Evolutionary conservation across 2,113 vertebrate species (phyloP), one percentile per base, ranked within the genome.

Genomic region (Helogale parvula): DNA sequence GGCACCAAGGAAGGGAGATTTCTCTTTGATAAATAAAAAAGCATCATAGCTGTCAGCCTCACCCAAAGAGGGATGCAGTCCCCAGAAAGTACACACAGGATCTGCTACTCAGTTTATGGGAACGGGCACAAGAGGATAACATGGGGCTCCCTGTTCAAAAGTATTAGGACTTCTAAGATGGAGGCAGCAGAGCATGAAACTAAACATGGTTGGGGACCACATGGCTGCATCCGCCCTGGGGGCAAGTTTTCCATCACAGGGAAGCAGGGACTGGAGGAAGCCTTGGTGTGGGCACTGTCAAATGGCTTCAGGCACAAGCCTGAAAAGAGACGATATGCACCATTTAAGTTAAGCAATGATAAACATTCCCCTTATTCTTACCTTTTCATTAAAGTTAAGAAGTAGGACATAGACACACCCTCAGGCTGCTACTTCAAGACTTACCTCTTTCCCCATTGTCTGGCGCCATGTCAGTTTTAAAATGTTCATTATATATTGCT

Each of bases 171-270:
- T 47, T 89, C 87, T 77, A 80, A 86, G 79, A 77, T n/a, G 52
- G 83, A 5, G 0, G 60, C 14, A 33, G 19, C 7, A 17, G 3
- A 47, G 25, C 29, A 27, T 63, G 57, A 21, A 8, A 15, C 25
- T 29, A 93, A 7, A 50, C 1, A 2, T 2, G 19, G 19, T 7
- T 19, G 29, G 10, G 15, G 52, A 17, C 35, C 13, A 2, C 17
- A 27, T 0, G 19, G 5, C 4, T 63, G 12, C 29, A 31, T 0
- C 0, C 3, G 41, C 23, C 29, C n/a, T 72, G 15, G 13, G 7
- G 19, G 33, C 2, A 12, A 31, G 29, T 47, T 68, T 63, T 52
- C 38, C 23, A 35, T 33, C 57, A 23, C 0, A 2, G 41, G 54
- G n/a, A 90, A 83, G 60, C 27, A 57, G 33, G 45, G 11, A 41